Conservation (phyloP, 2,113 vertebrate genomes). For the Synodontis membranacea region DNA sequence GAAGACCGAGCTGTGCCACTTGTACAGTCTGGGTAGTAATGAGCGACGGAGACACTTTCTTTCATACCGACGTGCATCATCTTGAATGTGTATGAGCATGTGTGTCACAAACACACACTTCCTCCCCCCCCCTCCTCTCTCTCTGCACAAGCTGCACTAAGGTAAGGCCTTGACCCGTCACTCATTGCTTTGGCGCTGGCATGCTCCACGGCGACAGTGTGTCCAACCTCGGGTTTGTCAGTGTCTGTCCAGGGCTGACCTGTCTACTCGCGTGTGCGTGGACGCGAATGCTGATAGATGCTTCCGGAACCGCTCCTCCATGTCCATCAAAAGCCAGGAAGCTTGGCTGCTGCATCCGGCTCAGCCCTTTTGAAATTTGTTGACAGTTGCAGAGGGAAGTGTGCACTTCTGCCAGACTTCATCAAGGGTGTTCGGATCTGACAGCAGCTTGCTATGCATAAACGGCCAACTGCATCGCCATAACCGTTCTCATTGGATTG, state of each 20-base stretch:
- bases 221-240: conserved; percentile 76
- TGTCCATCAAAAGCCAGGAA: conserved; percentile 71
- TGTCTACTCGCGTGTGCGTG: conserved; percentile 68
- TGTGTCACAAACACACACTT: conserved; percentile 24
- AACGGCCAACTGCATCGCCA: conserved; percentile 70
- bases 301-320: conserved; percentile 71
- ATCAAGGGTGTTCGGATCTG: conserved; percentile 68
- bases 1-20: conserved; percentile 14
- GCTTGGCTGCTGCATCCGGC: conserved; percentile 66
- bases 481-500: conserved; percentile 69
- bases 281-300: conserved; percentile 72
- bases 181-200: conserved; percentile 66
- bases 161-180: conserved; percentile 70
- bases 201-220: conserved; percentile 72
- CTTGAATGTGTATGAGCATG: conserved; percentile 27
- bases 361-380: conserved; percentile 68
- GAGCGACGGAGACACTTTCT: conserved; percentile 13
- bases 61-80: conserved; percentile 14
- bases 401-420: conserved; percentile 73
- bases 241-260: conserved; percentile 74
- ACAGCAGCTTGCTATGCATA: conserved; percentile 72
- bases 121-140: neutral
- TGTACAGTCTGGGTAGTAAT: neutral
- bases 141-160: conserved; percentile 56
- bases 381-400: conserved; percentile 78